Base-by-base conservation (phyloP, 2,888 invertebrate species). In the Parelbella ahira region DNA sequence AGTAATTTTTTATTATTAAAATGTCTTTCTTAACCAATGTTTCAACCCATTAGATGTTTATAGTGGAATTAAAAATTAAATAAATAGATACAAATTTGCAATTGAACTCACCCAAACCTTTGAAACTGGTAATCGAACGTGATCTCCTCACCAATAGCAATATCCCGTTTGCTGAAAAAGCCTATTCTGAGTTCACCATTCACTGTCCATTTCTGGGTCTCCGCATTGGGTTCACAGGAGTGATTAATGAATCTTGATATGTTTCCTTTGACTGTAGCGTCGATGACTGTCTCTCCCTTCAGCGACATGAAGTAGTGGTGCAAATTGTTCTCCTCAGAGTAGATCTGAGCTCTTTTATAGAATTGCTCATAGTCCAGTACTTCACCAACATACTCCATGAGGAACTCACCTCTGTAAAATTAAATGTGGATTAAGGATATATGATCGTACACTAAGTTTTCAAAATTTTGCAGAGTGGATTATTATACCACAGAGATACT, bases 101-200 rank as follows among this genome's bases (percentile, higher is more conserved):
- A 18, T 8, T 2, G 3, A 34, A 70, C 89, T 81, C 77, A 95
- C 95, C 97, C 98, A 84, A 98, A 98, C 64, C 97, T 90, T 77
- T 99, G 97, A 78, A 98, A 98, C 79, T 98, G 95, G 77, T 99
- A 99, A 77, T 99, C 98, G 79, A 99, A 99, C 0, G 98, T 99
- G 36, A 99, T 93, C 83, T 99, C 99, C 72, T 99, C 98, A 0
- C 97, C 97, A 0, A 92, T 90, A 33, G 89, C 75, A 44, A 99
- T 94, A 15, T 92, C 91, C 51, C 94, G 90, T 48, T 93, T 93
- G 54, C 97, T 94, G 79, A 99, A 99, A 87, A 99, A 99, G 0
- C 99, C 99, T 58, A 99, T 96, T 52, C 99, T 89, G 27, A 98
- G 81, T 71, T 97, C 96, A 0, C 96, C 96, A 62, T 96, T 96